Evolutionary conservation across 2,888 invertebrate species (phyloP).

Genomic region (Celastrina argiolus): DNA sequence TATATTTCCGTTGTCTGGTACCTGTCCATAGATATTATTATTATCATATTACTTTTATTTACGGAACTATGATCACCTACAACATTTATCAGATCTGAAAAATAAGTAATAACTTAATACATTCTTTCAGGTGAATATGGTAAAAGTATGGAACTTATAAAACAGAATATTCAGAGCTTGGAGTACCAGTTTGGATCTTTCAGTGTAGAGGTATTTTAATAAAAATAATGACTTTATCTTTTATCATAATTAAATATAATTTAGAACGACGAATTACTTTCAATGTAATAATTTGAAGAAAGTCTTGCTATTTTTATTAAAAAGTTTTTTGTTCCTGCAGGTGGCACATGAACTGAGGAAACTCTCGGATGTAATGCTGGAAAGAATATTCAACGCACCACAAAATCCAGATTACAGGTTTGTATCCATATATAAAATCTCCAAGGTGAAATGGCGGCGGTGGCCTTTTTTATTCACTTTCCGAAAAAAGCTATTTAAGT

Average conservation of each 20-base stretch:
- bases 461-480: no score
- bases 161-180: conserved; percentile 76
- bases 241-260: not conserved
- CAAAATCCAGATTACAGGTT: conserved; percentile 60
- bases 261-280: not conserved
- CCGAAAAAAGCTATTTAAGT: no score
- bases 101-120: not conserved
- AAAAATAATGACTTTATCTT: no score
- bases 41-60: no score
- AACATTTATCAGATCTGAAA: not conserved
- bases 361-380: conserved; percentile 78
- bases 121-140: conserved; percentile 53
- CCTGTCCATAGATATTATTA: no score
- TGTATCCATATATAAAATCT: not conserved
- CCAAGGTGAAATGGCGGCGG: no score
- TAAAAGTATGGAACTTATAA: conserved; percentile 68
- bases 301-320: not conserved
- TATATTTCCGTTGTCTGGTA: no score
- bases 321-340: conserved; percentile 37
- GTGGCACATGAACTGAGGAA: conserved; percentile 81
- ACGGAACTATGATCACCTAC: not conserved
- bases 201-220: conserved; percentile 75
- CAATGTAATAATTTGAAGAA: not conserved
- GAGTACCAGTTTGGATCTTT: conserved; percentile 80
- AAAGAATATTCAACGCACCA: conserved; percentile 58